Base-by-base conservation (phyloP, 2,888 invertebrate species). In the Pandemis heparana region DNA sequence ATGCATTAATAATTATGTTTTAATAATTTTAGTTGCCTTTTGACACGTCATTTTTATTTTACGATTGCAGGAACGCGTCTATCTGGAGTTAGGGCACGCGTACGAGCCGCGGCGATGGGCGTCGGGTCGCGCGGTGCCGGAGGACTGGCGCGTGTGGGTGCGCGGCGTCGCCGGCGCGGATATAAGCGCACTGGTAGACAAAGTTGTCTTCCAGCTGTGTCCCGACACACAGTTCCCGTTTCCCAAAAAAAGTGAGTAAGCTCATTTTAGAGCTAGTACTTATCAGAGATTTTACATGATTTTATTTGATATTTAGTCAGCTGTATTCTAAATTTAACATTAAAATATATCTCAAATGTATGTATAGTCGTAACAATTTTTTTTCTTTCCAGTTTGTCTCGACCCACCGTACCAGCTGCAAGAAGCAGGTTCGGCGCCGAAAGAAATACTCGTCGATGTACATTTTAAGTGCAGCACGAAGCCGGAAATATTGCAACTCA, bases 331-430 rank as follows among this genome's bases (percentile, higher is more conserved):
- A 69, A 67, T 43, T 4, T 43, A 43, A 32, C 4, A 32, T 4
- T 32, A 32, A 32, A 32, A 32, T 32, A 32, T 32, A 32, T 32
- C 23, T 32, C 23, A 32, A 32, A 32, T 32, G 4, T 43, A 7
- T 43, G 7, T 74, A 16, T 32, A 12, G 41, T 70, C 56, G 67
- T 56, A 75, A 76, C 71, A 79, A 32, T 32, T 32, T 32, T 32
- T 79, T 78, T 78, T 89, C 7, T 9, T 43, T 43, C 10, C 91
- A 94, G 94, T 94, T 75, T 87, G 92, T 77, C 94, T 92, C 86
- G 94, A 92, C 86, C 94, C 94, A 81, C 94, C 94, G 76, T 94
- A 94, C 86, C 94, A 94, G 86, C 92, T 94, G 79, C 91, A 93
- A 85, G 94, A 94, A 83, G 92, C 94, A 43, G 93, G 94, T 63